Evolutionary conservation across 2,888 invertebrate genomes (phyloP), one percentile per base, ranked within the genome.

Genomic region (Drosophila tanythrix): DNA sequence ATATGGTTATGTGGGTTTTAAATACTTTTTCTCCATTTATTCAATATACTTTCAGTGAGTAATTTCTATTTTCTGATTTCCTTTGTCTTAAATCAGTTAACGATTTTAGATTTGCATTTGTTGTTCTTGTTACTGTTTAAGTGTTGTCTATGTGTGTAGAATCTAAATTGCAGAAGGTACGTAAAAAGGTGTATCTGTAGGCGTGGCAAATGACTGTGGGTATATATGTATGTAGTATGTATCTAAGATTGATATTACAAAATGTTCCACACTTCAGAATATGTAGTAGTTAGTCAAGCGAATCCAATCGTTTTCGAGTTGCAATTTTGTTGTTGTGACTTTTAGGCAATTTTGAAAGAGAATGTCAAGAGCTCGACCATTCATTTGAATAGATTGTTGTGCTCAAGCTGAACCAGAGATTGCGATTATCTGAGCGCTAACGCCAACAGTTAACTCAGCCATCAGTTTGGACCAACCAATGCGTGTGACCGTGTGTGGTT

Each of bases 111-210:
- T 68, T 74, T 74, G 62, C 48, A 61, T 76, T 62, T 70, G 58
- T 46, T 46, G 25, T 43, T 79, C 58, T 59, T 51, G 69, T 56
- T 77, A 53, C 50, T 75, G 15, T 25, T 68, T 65, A 48, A 73
- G 64, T 75, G 70, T 67, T 79, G 31, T 72, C 74, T 76, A 68
- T 78, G 77, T 78, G 81, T 56, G 63, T 78, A 81, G 81, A 84
- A 80, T 83, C 83, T 88, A 78, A 79, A 77, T 87, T 87, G 85
- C 79, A 81, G 81, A 83, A 89, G 89, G 89, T 89, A 89, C 89
- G 80, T 88, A 83, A 85, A 87, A 87, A 88, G 79, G 83, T 87
- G 83, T 82, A 75, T 74, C 66, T 82, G 80, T 85, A 70, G 65
- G 74, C 74, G 57, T 74, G 74, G 76, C 80, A 60, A 67, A 74